These are phyloP conservation scores for Cervus canadensis DNA, from an alignment of 2,113 vertebrate species.

Conservation along the genomic window DNA sequence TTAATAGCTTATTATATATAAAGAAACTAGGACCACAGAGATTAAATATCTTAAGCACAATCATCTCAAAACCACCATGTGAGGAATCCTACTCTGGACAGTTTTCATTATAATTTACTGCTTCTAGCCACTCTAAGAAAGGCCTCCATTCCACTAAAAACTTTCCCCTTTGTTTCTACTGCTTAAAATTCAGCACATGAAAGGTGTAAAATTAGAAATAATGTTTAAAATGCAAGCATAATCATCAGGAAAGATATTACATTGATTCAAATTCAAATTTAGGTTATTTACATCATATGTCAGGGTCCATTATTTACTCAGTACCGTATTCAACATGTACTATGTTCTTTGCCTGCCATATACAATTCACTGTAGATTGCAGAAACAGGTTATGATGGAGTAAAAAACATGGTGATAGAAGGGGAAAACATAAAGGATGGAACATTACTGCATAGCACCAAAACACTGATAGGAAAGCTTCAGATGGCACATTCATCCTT, in stretches of 20 bases:
- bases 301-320: neutral
- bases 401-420: neutral
- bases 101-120: neutral
- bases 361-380: neutral
- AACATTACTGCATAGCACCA: neutral
- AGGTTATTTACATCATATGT: neutral
- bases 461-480: neutral
- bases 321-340: neutral
- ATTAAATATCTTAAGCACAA: neutral
- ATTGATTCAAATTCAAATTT: neutral
- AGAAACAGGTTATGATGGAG: neutral
- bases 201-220: neutral
- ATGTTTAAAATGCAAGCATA: neutral
- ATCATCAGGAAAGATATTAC: neutral
- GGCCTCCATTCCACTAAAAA: neutral
- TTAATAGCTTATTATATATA: neutral
- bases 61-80: neutral
- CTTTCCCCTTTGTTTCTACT: neutral
- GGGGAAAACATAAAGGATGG: neutral
- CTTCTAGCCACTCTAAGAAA: neutral
- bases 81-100: neutral
- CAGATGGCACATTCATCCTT: neutral
- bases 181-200: neutral
- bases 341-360: neutral
- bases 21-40: neutral